Evolutionary conservation across 2,113 vertebrate species (phyloP).

Genomic region (Tetraodon nigroviridis): DNA sequence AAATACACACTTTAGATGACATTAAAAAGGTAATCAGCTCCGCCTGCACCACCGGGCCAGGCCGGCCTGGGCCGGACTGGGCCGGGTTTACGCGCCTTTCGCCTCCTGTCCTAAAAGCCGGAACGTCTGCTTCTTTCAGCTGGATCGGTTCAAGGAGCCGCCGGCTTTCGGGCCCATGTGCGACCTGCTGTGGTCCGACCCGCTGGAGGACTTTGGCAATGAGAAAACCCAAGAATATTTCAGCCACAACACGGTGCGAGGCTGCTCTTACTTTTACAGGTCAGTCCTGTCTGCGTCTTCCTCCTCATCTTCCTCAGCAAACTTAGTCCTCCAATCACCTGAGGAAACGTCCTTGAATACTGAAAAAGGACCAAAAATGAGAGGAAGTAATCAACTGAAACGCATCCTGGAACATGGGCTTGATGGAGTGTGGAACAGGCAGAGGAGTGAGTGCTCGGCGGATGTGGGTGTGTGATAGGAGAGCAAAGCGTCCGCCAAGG

Average conservation of each 20-base stretch:
- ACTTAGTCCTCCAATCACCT: no score
- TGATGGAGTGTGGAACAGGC: slow-evolving; percentile 4
- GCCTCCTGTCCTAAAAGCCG: background rate
- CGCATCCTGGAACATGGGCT: background rate
- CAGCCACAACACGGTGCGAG: slow-evolving; percentile 81
- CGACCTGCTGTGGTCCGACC: slow-evolving; percentile 80
- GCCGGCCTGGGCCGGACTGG: no score
- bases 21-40: slow-evolving; percentile 74
- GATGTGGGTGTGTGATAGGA: slow-evolving; percentile 23
- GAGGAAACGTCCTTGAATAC: no score
- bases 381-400: background rate
- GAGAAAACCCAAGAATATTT: slow-evolving; percentile 83
- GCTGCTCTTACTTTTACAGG: slow-evolving; percentile 84
- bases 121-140: slow-evolving; percentile 40
- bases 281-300: slow-evolving; percentile 30
- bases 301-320: background rate
- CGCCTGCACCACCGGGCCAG: no score
- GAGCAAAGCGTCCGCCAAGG: slow-evolving; percentile 27
- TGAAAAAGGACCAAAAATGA: background rate
- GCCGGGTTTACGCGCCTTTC: no score
- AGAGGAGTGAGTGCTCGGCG: slow-evolving; percentile 14
- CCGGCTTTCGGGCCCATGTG: slow-evolving; percentile 82
- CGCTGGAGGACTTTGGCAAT: slow-evolving; percentile 80
- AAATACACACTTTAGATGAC: slow-evolving; percentile 82
- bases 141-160: slow-evolving; percentile 82